Evolutionary conservation across 37 sponge, comb jelly and placozoan species (phyloP).

Genomic region (Trichoplax adhaerens): DNA sequence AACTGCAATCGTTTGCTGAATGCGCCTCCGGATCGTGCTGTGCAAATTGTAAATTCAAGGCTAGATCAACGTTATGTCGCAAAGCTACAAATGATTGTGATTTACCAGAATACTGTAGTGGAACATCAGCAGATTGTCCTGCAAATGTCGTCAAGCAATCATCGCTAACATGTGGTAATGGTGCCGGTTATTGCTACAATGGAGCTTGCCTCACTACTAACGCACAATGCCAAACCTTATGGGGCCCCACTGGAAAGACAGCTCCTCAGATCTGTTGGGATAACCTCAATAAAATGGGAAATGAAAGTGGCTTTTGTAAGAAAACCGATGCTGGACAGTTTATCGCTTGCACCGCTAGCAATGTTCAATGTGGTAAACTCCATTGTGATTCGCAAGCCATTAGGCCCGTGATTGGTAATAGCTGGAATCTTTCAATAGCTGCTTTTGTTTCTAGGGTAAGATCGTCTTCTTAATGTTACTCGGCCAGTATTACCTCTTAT

Average conservation of each 20-base stretch:
- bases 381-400: too few relatives aligned
- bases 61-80: neutral
- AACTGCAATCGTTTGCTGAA: slow-evolving; percentile 11
- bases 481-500: too few relatives aligned
- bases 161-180: slow-evolving; percentile 7
- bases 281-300: too few relatives aligned
- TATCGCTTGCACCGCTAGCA: too few relatives aligned
- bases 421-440: too few relatives aligned
- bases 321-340: too few relatives aligned
- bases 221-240: slow-evolving; percentile 10
- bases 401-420: too few relatives aligned
- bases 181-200: slow-evolving; percentile 20
- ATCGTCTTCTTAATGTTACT: too few relatives aligned
- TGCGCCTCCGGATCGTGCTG: slow-evolving; percentile 22
- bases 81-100: slow-evolving; percentile 10
- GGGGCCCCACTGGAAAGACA: slow-evolving; percentile 1
- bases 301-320: too few relatives aligned
- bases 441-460: too few relatives aligned
- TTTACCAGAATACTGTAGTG: slow-evolving; percentile 14
- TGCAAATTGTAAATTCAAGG: slow-evolving; percentile 19
- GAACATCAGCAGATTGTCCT: slow-evolving; percentile 10
- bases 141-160: slow-evolving; percentile 18
- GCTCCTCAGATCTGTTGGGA: too few relatives aligned
- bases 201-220: slow-evolving; percentile 20
- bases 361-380: too few relatives aligned